Evolutionary conservation across 2,113 vertebrate genomes (phyloP), one percentile per base, ranked within the genome.

Genomic region (Rutilus rutilus): DNA sequence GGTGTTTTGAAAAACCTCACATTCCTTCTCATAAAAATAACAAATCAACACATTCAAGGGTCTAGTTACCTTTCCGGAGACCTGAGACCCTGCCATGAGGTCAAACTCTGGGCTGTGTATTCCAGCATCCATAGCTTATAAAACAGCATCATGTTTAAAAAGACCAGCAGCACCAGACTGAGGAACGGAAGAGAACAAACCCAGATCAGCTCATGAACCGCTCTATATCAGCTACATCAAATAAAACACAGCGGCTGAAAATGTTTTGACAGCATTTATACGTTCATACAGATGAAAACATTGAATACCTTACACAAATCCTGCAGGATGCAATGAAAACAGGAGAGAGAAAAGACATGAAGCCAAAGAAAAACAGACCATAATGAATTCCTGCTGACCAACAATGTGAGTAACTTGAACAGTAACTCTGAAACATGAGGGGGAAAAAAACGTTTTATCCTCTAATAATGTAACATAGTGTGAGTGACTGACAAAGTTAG

Each of bases 61-160:
- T 50, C 14, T n/a, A 1, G 6, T 88, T 96, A 99, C 98, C 97
- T 99, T 89, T 99, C 97, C 39, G 97, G 97, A 52, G 98, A 95
- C 89, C 97, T 91, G 83, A 99, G 93, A 52, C 97, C 96, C 93
- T 99, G 97, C 98, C 97, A 99, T 0, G 97, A 95, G 0, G 97
- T 98, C 82, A 99, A 95, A 4, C 96, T 97, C 93, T 99, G 98
- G 0, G 97, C 96, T 45, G 97, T 97, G 33, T 99, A 97, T 78
- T 99, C 98, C 93, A 99, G 91, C 96, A 98, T 97, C 98, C 98
- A 99, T 87, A 99, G 96, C 78, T 99, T 99, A 93, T 99, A 99
- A 94, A 99, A 99, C 76, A 99, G 96, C 97, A 99, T 97, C 96
- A 97, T 95, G 85, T 99, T 99, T 86, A 99, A 97, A 91, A 99